phyloP scores from a whole-genome alignment of 2,888 invertebrate species.

The Lycaena phlaeas region DNA sequence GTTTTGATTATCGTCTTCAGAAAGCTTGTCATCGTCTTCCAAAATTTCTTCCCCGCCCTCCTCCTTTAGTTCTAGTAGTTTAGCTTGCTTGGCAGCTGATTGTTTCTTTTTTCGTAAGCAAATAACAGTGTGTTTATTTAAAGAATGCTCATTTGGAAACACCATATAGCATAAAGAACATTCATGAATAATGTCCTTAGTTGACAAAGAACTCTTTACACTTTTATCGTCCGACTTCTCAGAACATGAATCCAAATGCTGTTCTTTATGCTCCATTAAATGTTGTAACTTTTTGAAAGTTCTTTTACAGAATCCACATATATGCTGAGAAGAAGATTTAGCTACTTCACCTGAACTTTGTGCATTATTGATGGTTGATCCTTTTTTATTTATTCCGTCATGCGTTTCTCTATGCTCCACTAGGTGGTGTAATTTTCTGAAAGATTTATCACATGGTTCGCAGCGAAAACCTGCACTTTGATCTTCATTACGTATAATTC shows the following conservation, averaged over 20 bases:
- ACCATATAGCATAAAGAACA: conserved; percentile 69
- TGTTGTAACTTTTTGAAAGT: conserved; percentile 58
- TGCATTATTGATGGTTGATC: conserved; percentile 25
- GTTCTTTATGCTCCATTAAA: conserved; percentile 62
- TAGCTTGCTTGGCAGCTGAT: conserved; percentile 31
- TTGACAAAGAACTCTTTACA: conserved; percentile 51
- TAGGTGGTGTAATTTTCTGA: conserved; percentile 62
- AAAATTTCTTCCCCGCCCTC: conserved; percentile 3
- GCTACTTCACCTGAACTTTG: conserved; percentile 29
- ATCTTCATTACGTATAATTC: conserved; percentile 40
- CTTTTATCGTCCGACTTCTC: conserved; percentile 63
- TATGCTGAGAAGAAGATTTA: conserved; percentile 29
- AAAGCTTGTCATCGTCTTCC: conserved; percentile 12
- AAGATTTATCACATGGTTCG: conserved; percentile 66
- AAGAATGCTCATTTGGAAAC: conserved; percentile 65
- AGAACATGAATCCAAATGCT: conserved; percentile 51
- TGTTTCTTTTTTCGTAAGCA: conserved; percentile 60
- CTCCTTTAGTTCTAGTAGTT: conserved; percentile 24
- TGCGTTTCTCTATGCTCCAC: conserved; percentile 67
- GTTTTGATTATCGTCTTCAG: conserved; percentile 17
- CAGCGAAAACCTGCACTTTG: conserved; percentile 59
- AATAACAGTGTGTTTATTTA: conserved; percentile 52
- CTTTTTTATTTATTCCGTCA: conserved; percentile 53
- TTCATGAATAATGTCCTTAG: conserved; percentile 66
- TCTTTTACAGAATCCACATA: conserved; percentile 60